Percentiles rank a stretch among this genome's conserved stretches.
phyloP scores from a whole-genome alignment of 2,797 vertebrate species.

The Enteromius paludinosus region DNA sequence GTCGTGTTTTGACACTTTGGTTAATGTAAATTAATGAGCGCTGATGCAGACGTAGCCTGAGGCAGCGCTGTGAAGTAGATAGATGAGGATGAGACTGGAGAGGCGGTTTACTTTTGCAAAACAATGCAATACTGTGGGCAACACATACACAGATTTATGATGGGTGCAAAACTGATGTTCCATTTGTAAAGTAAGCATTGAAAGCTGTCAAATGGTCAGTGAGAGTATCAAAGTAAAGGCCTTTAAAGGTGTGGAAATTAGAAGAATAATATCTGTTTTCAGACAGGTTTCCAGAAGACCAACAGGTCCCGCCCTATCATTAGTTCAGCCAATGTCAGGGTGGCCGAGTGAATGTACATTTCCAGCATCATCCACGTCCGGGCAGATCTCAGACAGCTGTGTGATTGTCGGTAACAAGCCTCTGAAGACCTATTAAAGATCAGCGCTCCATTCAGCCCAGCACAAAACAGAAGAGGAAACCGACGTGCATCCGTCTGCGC shows the following conservation, averaged over 20 bases:
- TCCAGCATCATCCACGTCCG: constrained; percentile 4
- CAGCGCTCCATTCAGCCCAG: constrained; percentile 61
- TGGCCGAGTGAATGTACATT: too few species aligned
- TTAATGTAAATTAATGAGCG: constrained; percentile 83
- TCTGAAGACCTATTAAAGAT: constrained; percentile 66
- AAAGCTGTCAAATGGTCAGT: background rate
- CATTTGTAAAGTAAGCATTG: background rate
- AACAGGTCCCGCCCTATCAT: background rate
- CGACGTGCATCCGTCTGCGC: constrained; percentile 71
- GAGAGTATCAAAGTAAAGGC: background rate
- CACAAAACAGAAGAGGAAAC: constrained; percentile 74
- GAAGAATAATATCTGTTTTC: background rate
- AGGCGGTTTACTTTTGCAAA: constrained; percentile 35
- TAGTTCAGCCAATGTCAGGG: background rate
- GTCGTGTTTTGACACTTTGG: constrained; percentile 83
- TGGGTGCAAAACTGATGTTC: background rate
- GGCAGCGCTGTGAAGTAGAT: constrained; percentile 67
- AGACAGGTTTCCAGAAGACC: background rate
- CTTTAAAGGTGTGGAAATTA: background rate
- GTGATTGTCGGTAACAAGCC: constrained; percentile 62
- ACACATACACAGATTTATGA: constrained; percentile 10
- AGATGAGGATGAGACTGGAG: constrained; percentile 58
- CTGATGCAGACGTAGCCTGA: constrained; percentile 77
- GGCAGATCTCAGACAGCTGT: constrained; percentile 5
- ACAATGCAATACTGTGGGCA: constrained; percentile 31